Percentiles rank a stretch among this genome's conserved stretches.
These are phyloP conservation scores for Pseudochirops cupreus DNA, from an alignment of 2,797 vertebrate species.

Conservation along the genomic window DNA sequence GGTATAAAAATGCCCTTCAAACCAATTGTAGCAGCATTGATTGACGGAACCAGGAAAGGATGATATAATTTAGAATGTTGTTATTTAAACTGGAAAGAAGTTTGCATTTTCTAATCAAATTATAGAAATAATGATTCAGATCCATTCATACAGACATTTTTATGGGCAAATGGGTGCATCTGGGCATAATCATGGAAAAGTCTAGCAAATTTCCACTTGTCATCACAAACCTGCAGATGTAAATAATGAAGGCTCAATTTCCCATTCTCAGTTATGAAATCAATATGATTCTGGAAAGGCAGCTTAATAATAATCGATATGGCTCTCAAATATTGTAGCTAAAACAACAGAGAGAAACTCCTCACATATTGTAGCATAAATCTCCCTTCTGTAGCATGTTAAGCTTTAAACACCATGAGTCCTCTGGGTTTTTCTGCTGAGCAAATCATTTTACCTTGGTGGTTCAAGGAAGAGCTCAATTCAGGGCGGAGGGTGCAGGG, in stretches of 20 bases:
- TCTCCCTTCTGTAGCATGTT: constrained; percentile 10
- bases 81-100: neutral
- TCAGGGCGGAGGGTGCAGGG: rapidly evolving
- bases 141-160: neutral
- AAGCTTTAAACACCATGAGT: neutral
- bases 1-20: constrained; percentile 9
- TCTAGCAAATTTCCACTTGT: neutral
- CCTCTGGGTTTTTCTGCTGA: neutral
- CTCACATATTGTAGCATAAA: neutral
- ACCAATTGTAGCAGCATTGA: neutral
- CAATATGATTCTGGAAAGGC: constrained; percentile 24
- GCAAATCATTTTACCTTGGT: constrained; percentile 3
- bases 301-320: constrained; percentile 58
- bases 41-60: neutral
- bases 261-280: constrained; percentile 49
- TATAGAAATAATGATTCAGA: constrained; percentile 16
- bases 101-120: constrained; percentile 7
- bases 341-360: constrained; percentile 26
- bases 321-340: neutral
- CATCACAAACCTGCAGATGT: constrained; percentile 48
- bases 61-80: neutral
- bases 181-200: constrained; percentile 8
- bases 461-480: constrained; percentile 6
- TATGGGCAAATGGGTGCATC: constrained; percentile 10
- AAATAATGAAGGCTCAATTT: constrained; percentile 12